Percentiles rank a stretch among this genome's conserved stretches.
Evolutionary conservation across 2,113 vertebrate species (phyloP).

Genomic region (Ahaetulla prasina): DNA sequence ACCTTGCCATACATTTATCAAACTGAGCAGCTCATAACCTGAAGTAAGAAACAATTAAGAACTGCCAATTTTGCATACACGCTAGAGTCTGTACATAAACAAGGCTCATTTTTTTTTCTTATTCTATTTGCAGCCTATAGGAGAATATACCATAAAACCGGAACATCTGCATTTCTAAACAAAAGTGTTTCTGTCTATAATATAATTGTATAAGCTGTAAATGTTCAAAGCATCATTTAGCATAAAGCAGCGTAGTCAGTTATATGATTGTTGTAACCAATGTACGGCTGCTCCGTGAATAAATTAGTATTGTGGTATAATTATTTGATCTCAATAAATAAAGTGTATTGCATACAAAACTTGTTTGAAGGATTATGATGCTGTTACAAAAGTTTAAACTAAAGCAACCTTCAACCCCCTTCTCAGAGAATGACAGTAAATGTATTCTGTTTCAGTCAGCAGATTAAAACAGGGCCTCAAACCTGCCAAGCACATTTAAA

Average conservation of each 20-base stretch:
- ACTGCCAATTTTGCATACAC: background rate
- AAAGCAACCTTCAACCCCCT: background rate
- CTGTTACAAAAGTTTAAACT: slow-evolving; percentile 17
- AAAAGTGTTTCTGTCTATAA: slow-evolving; percentile 61
- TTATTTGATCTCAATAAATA: slow-evolving; percentile 74
- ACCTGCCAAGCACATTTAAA: background rate
- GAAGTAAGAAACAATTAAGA: background rate
- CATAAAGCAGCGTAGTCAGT: slow-evolving; percentile 68
- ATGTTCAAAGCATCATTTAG: slow-evolving; percentile 65
- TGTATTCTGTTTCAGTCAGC: background rate
- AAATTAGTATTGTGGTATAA: slow-evolving; percentile 77
- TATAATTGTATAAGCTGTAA: slow-evolving; percentile 65
- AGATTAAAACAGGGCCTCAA: background rate
- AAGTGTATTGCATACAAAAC: slow-evolving; percentile 69
- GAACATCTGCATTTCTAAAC: slow-evolving; percentile 68
- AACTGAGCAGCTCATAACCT: background rate
- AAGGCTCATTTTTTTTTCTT: slow-evolving; percentile 6
- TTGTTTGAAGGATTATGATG: slow-evolving; percentile 46
- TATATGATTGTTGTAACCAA: slow-evolving; percentile 70
- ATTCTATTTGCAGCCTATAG: slow-evolving; percentile 41
- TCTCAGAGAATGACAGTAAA: background rate
- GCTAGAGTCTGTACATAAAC: slow-evolving; percentile 10
- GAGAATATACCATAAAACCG: slow-evolving; percentile 43
- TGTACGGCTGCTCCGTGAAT: slow-evolving; percentile 69
- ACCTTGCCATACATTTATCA: background rate